A percentile compares a stretch with the other conserved stretches of the same genome.
Evolutionary conservation across 2,113 vertebrate genomes (phyloP).

Genomic region (Acrocephalus kingi): DNA sequence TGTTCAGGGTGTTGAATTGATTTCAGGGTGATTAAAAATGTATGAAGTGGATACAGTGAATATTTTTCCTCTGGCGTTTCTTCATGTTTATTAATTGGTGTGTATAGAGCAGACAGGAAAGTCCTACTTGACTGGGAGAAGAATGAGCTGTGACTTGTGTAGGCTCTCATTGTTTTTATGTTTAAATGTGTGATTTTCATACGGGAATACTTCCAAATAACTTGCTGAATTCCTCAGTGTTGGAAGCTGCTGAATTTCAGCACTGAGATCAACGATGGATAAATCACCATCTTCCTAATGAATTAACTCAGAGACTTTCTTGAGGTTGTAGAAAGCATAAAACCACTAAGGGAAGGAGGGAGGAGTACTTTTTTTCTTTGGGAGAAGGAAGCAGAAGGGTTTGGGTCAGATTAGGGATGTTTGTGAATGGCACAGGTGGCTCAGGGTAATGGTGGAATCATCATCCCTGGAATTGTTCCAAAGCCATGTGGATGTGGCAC

Average conservation of each 20-base stretch:
- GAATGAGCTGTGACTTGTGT: conserved; percentile 8
- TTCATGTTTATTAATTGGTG: conserved; percentile 58
- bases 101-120: background rate
- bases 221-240: background rate
- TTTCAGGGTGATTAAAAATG: conserved; percentile 50
- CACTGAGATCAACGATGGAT: background rate
- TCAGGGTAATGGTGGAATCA: background rate
- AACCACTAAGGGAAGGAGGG: background rate
- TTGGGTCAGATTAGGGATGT: background rate
- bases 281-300: background rate
- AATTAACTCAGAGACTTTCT: background rate
- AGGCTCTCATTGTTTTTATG: background rate
- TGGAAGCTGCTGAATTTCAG: background rate
- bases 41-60: conserved; percentile 43
- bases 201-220: background rate
- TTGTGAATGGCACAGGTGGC: background rate
- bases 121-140: conserved; percentile 2
- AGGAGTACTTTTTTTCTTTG: background rate
- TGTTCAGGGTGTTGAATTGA: conserved; percentile 33
- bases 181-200: background rate
- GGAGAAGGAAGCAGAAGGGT: background rate
- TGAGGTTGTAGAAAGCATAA: background rate
- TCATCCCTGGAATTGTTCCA: background rate
- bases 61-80: conserved; percentile 36
- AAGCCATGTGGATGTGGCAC: background rate